Base-by-base conservation (phyloP, 37 sponge, comb jelly and placozoan genomes). In the Bolinopsis microptera region DNA sequence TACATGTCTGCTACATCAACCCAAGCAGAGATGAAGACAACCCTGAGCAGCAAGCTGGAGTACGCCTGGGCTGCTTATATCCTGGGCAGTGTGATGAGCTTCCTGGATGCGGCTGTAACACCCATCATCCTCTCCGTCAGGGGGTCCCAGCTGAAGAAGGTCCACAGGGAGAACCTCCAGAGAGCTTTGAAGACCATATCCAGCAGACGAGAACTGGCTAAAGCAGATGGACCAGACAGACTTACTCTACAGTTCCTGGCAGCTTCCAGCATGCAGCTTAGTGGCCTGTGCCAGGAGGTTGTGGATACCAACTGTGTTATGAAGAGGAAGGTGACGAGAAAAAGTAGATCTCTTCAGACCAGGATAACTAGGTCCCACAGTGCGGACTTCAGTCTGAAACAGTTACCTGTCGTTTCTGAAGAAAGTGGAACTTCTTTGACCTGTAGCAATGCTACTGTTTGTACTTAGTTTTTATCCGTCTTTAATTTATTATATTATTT, bases 201-300 rank as follows among this genome's bases (percentile, higher is more conserved):
- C 1, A 21, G 18, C 2, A 27, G 80, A 16, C 28, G 36, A 27
- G 32, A 32, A 18, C 33, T 77, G 33, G 33, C 34, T 1, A 16
- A 18, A 18, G 36, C 1, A 32, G 74, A 70, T 5, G 21, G 33
- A 13, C 27, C 37, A 22, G 80, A 77, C 36, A 1, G 36, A 1
- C 27, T 35, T 34, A 77, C 80, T 1, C 80, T 77, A 32, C 80
- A 77, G 35, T 77, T 77, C 36, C 80, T 77, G 80, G 80, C 80
- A 35, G 80, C 80, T 1, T 35, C 36, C 80, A 77, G 80, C 80
- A 77, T 77, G 80, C 80, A 77, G 35, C 35, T 77, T 0, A 77
- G 80, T 32, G 33, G 80, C 21, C 34, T 77, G 21, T 27, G 36
- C 32, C 80, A 77, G 22, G 80, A 77, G 8, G 80, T 77, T 1